A percentile compares a stretch with the other conserved stretches of the same genome.
Evolutionary conservation across 1,140 invertebrate species (phyloP).

Genomic region (Zaprionus camerounensis): DNA sequence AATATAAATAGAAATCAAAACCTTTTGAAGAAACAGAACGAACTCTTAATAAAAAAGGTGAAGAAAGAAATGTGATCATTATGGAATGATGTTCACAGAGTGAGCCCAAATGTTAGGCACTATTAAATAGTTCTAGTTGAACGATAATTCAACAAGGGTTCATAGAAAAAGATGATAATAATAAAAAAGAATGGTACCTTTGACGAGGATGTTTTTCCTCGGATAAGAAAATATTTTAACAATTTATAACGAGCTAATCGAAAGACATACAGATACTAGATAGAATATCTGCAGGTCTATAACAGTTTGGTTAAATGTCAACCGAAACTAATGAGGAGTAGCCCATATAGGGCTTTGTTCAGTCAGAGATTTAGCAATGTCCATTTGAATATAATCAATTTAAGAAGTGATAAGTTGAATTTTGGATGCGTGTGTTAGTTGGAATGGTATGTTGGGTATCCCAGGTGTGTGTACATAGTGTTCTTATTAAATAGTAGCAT

Average conservation of each 20-base stretch:
- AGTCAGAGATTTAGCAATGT: no score
- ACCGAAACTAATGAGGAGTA: no score
- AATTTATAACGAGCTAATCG: no score
- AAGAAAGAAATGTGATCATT: no score
- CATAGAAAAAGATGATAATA: not conserved
- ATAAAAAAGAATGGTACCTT: not conserved
- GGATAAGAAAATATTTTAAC: not conserved
- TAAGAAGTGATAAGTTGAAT: no score
- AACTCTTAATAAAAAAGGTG: not conserved
- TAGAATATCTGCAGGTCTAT: not conserved
- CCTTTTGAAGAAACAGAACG: not conserved
- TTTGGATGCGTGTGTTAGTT: no score
- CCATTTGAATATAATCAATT: no score
- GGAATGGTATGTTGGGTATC: no score
- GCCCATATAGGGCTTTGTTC: no score
- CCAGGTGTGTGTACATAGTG: no score
- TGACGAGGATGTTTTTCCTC: not conserved
- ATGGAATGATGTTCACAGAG: no score
- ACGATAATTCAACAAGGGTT: not conserved
- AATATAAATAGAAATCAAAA: not conserved
- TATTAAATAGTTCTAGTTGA: not conserved
- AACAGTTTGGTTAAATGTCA: not conserved
- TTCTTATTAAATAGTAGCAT: not conserved
- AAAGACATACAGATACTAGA: not conserved
- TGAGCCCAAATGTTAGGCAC: not conserved